phyloP scores from a whole-genome alignment of 2,797 vertebrate genomes.

The Peromyscus attwateri region DNA sequence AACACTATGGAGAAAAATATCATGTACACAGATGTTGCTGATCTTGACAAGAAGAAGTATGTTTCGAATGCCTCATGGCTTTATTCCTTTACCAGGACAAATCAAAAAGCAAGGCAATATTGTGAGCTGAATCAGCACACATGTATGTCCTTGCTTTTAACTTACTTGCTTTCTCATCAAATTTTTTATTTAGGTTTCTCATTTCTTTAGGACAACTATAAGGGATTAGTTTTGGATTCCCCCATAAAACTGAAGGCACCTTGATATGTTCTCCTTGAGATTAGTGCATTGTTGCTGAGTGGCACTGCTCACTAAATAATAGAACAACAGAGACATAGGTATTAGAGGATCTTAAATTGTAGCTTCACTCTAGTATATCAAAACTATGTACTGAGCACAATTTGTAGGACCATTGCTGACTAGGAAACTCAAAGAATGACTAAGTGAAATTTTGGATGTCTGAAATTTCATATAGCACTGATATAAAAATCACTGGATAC shows the following conservation, averaged over 20 bases:
- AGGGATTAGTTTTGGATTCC: background rate
- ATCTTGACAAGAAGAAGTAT: background rate
- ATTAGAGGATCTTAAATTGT: background rate
- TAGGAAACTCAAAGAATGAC: background rate
- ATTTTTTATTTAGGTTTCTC: background rate
- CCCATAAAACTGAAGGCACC: background rate
- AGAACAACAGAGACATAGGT: background rate
- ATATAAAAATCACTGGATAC: background rate
- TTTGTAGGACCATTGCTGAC: background rate
- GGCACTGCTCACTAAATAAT: background rate
- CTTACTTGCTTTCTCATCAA: background rate
- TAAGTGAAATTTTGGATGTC: background rate
- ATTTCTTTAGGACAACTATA: background rate
- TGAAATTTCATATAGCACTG: background rate
- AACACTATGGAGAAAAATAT: background rate
- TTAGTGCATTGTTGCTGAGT: background rate
- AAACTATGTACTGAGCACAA: background rate
- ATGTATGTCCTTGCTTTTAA: background rate
- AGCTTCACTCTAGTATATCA: background rate
- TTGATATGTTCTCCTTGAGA: background rate
- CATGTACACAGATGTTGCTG: background rate
- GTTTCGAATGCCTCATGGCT: background rate
- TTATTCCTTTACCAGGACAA: background rate
- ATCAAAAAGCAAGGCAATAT: background rate
- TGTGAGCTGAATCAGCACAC: background rate